Conservation (phyloP, 2,888 invertebrate genomes). For the Ganaspis brasiliensis region DNA sequence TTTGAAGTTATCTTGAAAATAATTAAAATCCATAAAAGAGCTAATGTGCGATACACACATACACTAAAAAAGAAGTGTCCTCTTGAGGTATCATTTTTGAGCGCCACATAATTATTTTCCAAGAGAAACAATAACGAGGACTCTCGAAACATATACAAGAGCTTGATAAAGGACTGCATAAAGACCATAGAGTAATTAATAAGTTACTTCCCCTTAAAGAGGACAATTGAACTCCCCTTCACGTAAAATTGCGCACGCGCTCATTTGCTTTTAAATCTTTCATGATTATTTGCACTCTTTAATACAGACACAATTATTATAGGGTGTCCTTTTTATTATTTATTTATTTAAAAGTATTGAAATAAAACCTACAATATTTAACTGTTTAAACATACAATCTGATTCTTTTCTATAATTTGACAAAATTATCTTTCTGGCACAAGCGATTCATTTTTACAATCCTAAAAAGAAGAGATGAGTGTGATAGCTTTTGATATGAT, state of each 20-base stretch:
- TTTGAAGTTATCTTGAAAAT: too few species aligned
- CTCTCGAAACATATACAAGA: conserved; percentile 25
- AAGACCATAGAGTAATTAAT: conserved; percentile 33
- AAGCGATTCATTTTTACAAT: too few species aligned
- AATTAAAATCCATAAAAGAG: not conserved
- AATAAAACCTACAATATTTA: too few species aligned
- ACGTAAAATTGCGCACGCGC: conserved; percentile 27
- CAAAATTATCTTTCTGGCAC: too few species aligned
- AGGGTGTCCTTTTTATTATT: not conserved
- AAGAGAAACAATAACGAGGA: conserved; percentile 7
- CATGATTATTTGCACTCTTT: not conserved
- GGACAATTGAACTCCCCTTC: conserved; percentile 19
- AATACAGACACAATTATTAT: not conserved
- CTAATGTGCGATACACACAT: not conserved
- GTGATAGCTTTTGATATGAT: too few species aligned
- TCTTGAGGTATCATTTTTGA: conserved; percentile 12
- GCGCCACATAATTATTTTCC: conserved; percentile 11
- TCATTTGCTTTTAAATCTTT: not conserved
- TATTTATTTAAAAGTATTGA: too few species aligned
- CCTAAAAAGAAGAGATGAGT: too few species aligned
- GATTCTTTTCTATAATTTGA: too few species aligned
- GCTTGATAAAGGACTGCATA: conserved; percentile 23
- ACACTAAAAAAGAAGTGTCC: not conserved
- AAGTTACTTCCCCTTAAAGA: conserved; percentile 23
- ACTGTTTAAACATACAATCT: too few species aligned